Percentiles rank a stretch among this genome's conserved stretches.
These are phyloP conservation scores for Argyrosomus regius DNA, from an alignment of 2,797 vertebrate species.

Conservation along the genomic window DNA sequence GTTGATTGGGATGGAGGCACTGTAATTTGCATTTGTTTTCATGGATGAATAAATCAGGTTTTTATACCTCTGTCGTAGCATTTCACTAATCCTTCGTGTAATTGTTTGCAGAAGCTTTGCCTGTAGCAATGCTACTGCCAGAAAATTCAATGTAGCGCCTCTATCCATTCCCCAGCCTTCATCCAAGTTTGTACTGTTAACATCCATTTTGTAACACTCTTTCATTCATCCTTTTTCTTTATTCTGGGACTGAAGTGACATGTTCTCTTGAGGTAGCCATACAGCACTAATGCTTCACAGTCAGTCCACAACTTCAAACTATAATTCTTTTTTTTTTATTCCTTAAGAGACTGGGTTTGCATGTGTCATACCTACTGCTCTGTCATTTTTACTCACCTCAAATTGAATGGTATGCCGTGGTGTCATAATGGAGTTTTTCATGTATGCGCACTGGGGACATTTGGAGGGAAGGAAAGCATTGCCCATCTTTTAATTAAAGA, in stretches of 20 bases:
- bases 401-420: background rate
- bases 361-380: too few relatives aligned
- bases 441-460: too few relatives aligned
- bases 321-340: background rate
- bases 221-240: too few relatives aligned
- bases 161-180: background rate
- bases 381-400: background rate
- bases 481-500: background rate
- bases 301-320: background rate
- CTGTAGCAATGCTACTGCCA: background rate
- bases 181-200: background rate
- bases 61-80: background rate
- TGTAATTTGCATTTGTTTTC: background rate
- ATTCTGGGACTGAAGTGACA: too few relatives aligned
- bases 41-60: background rate
- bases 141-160: background rate
- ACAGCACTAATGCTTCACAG: background rate
- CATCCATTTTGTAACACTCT: background rate
- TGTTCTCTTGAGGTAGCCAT: background rate
- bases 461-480: background rate
- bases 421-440: background rate
- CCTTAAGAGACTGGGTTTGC: background rate
- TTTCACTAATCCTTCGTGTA: background rate
- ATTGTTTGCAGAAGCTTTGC: background rate
- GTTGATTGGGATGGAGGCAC: background rate